Base-by-base conservation (phyloP, 1,140 invertebrate genomes). In the Lutraria rhynchaena region DNA sequence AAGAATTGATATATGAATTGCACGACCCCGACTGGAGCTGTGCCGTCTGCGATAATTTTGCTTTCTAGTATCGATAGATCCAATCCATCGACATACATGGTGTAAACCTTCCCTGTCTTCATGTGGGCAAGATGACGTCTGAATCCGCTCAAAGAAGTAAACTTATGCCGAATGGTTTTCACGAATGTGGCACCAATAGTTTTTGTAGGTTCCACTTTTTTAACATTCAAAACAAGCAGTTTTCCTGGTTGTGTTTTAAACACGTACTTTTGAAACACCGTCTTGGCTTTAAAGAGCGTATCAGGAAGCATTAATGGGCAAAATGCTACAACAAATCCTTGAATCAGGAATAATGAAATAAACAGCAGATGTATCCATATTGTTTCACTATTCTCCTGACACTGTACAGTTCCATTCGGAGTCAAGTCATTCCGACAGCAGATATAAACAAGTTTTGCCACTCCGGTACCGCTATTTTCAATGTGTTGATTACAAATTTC, bases 401-500 rank as follows among this genome's bases (percentile, higher is more conserved):
- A 74, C 22, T 74, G 0, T 22, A 74, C n/a, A 1, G 24, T 2
- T 1, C 60, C 24, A 3, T 44, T 13, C 15, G 13, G 3, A 13
- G 24, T 65, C 35, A n/a, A 3, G 11, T 27, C 19, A 37, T n/a
- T 19, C 41, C 29, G n/a, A 29, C 71, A 74, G 55, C 71, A 74
- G 22, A 41, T 31, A 24, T 74, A 74, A 15, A 37, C 33, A 7
- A 74, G 41, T 24, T 24, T 22, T 27, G 22, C 55, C 11, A 19
- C 27, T 5, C 37, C 46, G 24, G 5, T 41, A 41, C 29, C 27
- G 31, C 41, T 17, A 22, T 37, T 57, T 11, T 29, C n/a, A 2
- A 74, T 17, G 19, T 60, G 31, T 29, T 22, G 24, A 44, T 58
- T 74, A 29, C 71, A 74, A 41, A 74, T 37, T 22, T 74, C 71